A percentile compares a stretch with the other conserved stretches of the same genome.
Evolutionary conservation across 2,113 vertebrate species (phyloP).

Genomic region (Ophiodon elongatus): DNA sequence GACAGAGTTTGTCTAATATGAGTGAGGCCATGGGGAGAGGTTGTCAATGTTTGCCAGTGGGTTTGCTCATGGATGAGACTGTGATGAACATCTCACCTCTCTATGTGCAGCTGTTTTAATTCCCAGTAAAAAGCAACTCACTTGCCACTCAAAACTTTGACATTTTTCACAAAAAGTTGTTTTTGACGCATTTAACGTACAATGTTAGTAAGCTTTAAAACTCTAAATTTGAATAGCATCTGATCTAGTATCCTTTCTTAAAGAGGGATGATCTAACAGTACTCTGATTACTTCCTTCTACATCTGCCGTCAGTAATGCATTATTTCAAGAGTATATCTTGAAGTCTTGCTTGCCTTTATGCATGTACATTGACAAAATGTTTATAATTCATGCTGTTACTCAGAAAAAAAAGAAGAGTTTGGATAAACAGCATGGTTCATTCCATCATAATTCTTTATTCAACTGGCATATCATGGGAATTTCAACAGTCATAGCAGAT

Average conservation of each 20-base stretch:
- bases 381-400: slow-evolving; percentile 68
- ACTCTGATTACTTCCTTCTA: slow-evolving; percentile 22
- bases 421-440: slow-evolving; percentile 79
- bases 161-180: slow-evolving; percentile 50
- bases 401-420: slow-evolving; percentile 72
- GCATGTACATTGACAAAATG: slow-evolving; percentile 66
- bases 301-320: slow-evolving; percentile 38
- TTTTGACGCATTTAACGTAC: slow-evolving; percentile 25
- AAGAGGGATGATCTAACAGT: slow-evolving; percentile 24
- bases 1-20: slow-evolving; percentile 81
- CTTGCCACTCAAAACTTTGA: slow-evolving; percentile 53
- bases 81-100: slow-evolving; percentile 76
- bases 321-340: slow-evolving; percentile 61
- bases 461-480: slow-evolving; percentile 87
- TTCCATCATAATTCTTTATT: slow-evolving; percentile 87
- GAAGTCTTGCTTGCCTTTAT: slow-evolving; percentile 62
- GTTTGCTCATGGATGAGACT: slow-evolving; percentile 79
- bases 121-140: slow-evolving; percentile 44
- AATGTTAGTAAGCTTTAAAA: slow-evolving; percentile 1
- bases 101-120: slow-evolving; percentile 69
- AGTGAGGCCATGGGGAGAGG: slow-evolving; percentile 72
- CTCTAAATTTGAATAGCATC: slow-evolving; percentile 19
- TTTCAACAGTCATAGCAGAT: slow-evolving; percentile 98
- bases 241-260: slow-evolving; percentile 16
- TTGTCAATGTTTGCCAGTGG: slow-evolving; percentile 81